A percentile compares a stretch with the other conserved stretches of the same genome.
These are phyloP conservation scores for Rhynchomys soricoides DNA, from an alignment of 2,113 vertebrate species.

Conservation along the genomic window DNA sequence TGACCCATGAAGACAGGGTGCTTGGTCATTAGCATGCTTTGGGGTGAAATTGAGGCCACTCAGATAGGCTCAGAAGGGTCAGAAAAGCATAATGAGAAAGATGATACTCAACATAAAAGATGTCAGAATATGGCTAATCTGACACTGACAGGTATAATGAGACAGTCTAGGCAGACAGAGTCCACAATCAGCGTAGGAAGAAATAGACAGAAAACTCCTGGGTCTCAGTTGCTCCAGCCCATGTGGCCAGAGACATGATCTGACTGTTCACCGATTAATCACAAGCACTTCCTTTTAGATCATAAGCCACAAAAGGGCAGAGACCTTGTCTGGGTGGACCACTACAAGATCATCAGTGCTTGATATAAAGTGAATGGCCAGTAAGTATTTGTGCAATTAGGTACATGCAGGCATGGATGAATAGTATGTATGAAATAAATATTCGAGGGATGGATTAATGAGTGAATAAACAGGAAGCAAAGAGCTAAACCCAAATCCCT, in stretches of 20 bases:
- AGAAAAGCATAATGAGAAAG: neutral
- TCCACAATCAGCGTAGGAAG: neutral
- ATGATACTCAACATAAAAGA: neutral
- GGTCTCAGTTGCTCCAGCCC: neutral
- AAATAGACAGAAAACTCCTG: neutral
- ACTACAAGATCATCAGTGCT: neutral
- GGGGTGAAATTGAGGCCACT: neutral
- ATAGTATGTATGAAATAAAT: neutral
- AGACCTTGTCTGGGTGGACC: neutral
- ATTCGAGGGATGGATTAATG: neutral
- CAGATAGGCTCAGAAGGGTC: neutral
- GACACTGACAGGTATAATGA: neutral
- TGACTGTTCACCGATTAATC: neutral
- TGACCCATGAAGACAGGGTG: neutral
- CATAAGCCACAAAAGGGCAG: neutral
- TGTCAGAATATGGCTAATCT: neutral
- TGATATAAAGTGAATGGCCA: neutral
- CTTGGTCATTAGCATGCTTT: neutral
- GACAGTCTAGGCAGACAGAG: neutral
- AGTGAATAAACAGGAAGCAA: neutral
- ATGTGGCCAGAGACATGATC: neutral
- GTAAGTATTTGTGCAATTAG: neutral
- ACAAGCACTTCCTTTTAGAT: neutral
- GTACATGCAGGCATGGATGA: neutral
- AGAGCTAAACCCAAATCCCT: neutral